Evolutionary conservation across 2,797 vertebrate genomes (phyloP), one percentile per base, ranked within the genome.

Genomic region (Falco peregrinus): DNA sequence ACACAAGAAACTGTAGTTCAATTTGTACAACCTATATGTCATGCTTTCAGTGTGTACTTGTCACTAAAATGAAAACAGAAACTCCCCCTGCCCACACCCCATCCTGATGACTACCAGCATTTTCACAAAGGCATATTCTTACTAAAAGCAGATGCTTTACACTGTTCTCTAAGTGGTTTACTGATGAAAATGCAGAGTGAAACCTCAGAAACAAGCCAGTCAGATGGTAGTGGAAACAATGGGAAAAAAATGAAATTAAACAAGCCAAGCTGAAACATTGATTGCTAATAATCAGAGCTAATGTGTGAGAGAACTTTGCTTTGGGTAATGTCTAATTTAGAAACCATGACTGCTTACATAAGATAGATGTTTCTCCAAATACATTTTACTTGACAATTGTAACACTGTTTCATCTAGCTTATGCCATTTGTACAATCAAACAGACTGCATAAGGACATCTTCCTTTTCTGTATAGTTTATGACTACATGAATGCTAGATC

Each of bases 61-160:
- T 3, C 37, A 54, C 7, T 35, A 57, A 57, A 83, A 64, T 15
- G 13, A 59, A 84, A 71, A 28, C 4, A 80, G 31, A 71, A 51
- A 48, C 15, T 61, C 5, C 3, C 4, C 4, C 13, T 4, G 3
- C 4, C 5, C 8, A 26, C 10, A 80, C 2, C 3, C 9, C 13
- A 29, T 25, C 19, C 13, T 61, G 41, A 79, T 60, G 39, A 64
- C 8, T 37, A 16, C 1, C 22, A 79, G 7, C 3, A 60, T 65
- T 80, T 80, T 59, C 47, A 63, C 15, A 81, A 65, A 57, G 33
- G 9, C 4, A 41, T 35, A 18, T 50, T 70, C 21, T 73, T 80
- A 31, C 10, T 50, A 50, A 57, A 88, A 56, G 17, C 1, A 76
- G 3, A 3, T 39, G 18, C 9, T 41, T 85, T 37, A 48, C 37